Percentiles rank a stretch among this genome's conserved stretches.
Conservation (phyloP, 2,113 vertebrate genomes). For the Spizaetus ornatus region DNA sequence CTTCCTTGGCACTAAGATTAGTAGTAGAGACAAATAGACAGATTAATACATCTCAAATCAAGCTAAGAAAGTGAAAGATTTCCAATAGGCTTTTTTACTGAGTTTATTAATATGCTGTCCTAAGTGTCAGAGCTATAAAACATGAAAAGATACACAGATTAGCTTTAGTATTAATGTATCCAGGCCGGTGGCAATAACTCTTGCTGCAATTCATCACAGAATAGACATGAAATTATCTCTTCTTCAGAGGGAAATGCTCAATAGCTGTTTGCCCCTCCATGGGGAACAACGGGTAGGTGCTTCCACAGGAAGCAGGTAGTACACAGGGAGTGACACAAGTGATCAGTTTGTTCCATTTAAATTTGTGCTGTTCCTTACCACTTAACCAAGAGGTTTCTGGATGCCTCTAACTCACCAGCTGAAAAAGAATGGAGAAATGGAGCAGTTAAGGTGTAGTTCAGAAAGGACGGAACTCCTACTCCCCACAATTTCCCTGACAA, state of each 20-base stretch:
- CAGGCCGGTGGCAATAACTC: neutral
- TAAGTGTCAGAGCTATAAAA: neutral
- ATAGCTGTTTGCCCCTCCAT: neutral
- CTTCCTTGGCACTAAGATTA: neutral
- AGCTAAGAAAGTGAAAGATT: neutral
- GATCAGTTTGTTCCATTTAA: neutral
- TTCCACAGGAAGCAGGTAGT: neutral
- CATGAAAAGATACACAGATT: neutral
- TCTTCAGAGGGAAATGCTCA: neutral
- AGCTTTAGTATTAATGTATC: neutral
- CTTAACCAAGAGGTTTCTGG: neutral
- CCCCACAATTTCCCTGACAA: neutral
- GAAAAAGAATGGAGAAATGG: neutral
- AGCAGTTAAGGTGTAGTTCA: neutral
- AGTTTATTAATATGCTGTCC: neutral
- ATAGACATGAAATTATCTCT: neutral
- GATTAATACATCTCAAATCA: neutral
- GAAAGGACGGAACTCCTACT: neutral
- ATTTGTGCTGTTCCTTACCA: neutral
- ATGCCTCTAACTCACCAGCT: neutral
- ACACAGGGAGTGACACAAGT: neutral
- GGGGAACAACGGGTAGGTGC: neutral
- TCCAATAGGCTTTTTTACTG: neutral
- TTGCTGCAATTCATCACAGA: neutral
- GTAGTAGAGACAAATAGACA: neutral